A percentile compares a stretch with the other conserved stretches of the same genome.
Conservation (phyloP, 2,888 invertebrate genomes). For the Cetonia aurata region DNA sequence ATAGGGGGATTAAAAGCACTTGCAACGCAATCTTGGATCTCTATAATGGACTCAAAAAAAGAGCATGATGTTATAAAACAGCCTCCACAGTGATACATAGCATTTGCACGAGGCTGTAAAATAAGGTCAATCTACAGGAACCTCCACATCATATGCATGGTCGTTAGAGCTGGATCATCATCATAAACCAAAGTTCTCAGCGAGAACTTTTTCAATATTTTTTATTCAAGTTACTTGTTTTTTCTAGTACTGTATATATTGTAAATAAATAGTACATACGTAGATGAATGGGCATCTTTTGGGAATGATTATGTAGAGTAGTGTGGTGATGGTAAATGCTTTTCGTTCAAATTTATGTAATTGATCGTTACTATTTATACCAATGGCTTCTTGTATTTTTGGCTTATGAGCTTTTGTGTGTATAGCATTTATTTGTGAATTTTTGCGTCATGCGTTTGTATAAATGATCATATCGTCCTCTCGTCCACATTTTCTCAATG, state of each 20-base stretch:
- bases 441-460: slow-evolving; percentile 1
- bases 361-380: slow-evolving; percentile 34
- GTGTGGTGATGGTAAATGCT: slow-evolving; percentile 46
- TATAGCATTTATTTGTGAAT: slow-evolving; percentile 17
- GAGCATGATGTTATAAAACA: slow-evolving; percentile 56
- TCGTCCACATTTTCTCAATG: slow-evolving; percentile 38
- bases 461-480: slow-evolving; percentile 6
- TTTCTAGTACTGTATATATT: slow-evolving; percentile 41
- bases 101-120: slow-evolving; percentile 56
- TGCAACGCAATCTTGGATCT: slow-evolving; percentile 47
- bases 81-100: slow-evolving; percentile 53
- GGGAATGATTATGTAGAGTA: slow-evolving; percentile 26
- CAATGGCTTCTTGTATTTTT: slow-evolving; percentile 50
- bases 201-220: slow-evolving; percentile 51
- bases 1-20: slow-evolving; percentile 45
- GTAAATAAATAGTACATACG: slow-evolving; percentile 38
- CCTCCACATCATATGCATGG: slow-evolving; percentile 58
- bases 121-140: slow-evolving; percentile 60
- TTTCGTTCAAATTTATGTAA: slow-evolving; percentile 35
- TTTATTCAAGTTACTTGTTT: slow-evolving; percentile 45
- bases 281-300: slow-evolving; percentile 30
- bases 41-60: slow-evolving; percentile 51
- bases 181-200: slow-evolving; percentile 55
- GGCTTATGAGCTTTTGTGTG: slow-evolving; percentile 52
- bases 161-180: slow-evolving; percentile 54